phyloP scores from a whole-genome alignment of 2,797 vertebrate species.

The Adelosebastes latens region DNA sequence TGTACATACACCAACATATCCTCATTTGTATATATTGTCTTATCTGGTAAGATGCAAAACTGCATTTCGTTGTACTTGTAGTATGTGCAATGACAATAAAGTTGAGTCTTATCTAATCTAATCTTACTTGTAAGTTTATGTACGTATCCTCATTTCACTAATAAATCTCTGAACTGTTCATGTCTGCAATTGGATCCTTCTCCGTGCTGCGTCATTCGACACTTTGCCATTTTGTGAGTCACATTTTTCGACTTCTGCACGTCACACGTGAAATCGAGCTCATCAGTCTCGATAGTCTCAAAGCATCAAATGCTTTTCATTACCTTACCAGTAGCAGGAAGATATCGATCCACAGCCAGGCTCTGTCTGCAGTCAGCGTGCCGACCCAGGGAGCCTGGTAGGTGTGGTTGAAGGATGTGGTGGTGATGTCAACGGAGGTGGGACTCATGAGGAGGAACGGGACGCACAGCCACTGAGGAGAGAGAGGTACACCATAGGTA shows the following conservation, averaged over 20 bases:
- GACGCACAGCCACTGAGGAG: constrained; percentile 70
- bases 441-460: constrained; percentile 79
- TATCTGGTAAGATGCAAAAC: too few species aligned
- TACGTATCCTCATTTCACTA: neutral
- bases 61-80: too few species aligned
- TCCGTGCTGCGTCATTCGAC: neutral
- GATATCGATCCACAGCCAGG: constrained; percentile 79
- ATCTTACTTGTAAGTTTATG: neutral
- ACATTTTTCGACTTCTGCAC: neutral
- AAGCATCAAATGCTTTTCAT: neutral
- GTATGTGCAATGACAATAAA: too few species aligned
- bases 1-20: too few species aligned
- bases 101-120: too few species aligned
- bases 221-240: neutral
- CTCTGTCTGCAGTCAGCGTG: constrained; percentile 53
- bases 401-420: constrained; percentile 71
- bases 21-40: too few species aligned
- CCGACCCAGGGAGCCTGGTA: constrained; percentile 82
- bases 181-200: neutral
- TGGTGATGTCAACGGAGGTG: constrained; percentile 68
- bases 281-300: neutral
- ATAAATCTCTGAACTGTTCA: neutral
- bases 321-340: constrained; percentile 59
- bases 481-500: neutral
- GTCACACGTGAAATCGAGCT: neutral